Conservation (phyloP, 37 sponge, comb jelly and placozoan species). For the Cliona cf. orientalis region DNA sequence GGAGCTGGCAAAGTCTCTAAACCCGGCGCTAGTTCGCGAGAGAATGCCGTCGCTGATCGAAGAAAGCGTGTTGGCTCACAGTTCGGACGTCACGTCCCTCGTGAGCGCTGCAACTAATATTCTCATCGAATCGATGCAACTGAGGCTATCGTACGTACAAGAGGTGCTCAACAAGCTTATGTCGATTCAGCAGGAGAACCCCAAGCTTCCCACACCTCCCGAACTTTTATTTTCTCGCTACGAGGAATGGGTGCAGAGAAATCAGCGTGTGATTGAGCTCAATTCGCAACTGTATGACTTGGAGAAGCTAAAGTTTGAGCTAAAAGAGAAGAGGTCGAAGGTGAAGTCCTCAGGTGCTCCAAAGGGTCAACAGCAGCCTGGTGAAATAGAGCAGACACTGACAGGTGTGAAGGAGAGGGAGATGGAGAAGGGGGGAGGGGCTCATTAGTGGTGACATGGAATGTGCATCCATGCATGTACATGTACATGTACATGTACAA, state of each 20-base stretch:
- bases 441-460: not conserved
- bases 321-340: not conserved
- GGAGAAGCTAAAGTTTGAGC: slow-evolving; percentile 52
- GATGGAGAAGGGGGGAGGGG: not conserved
- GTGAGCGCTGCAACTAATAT: slow-evolving; percentile 42
- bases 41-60: not conserved
- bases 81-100: slow-evolving; percentile 5
- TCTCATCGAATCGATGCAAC: slow-evolving; percentile 24
- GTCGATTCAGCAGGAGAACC: slow-evolving; percentile 12
- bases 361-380: no score
- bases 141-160: slow-evolving; percentile 25
- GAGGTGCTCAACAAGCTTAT: slow-evolving; percentile 15
- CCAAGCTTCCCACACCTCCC: slow-evolving; percentile 18
- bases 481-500: no score
- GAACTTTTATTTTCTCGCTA: slow-evolving; percentile 36
- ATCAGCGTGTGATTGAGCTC: slow-evolving; percentile 50
- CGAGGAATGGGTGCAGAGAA: slow-evolving; percentile 58
- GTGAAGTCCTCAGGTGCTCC: not conserved
- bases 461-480: no score
- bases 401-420: not conserved
- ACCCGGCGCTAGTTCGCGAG: no score
- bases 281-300: slow-evolving; percentile 54
- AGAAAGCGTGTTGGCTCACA: not conserved
- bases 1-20: no score
- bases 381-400: not conserved